phyloP scores from a whole-genome alignment of 2,797 vertebrate species.

The Trachurus trachurus region DNA sequence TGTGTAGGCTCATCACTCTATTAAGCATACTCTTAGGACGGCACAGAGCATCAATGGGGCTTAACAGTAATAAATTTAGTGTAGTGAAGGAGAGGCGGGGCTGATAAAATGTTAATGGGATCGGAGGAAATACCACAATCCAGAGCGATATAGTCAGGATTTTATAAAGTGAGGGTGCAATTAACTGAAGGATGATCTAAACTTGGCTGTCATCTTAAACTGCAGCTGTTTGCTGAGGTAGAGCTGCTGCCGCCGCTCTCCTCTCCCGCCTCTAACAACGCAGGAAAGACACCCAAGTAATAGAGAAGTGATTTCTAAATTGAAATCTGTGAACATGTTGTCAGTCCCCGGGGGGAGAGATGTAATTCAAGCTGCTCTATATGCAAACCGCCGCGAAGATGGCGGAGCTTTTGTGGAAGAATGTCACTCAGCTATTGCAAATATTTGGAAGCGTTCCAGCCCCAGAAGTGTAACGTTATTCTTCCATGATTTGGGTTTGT shows the following conservation, averaged over 20 bases:
- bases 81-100: constrained; percentile 23
- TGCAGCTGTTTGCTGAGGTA: neutral
- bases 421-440: neutral
- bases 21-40: constrained; percentile 14
- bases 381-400: neutral
- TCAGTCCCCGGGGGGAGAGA: neutral
- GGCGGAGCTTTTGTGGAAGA: neutral
- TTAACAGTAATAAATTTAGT: neutral
- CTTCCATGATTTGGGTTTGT: constrained; percentile 4
- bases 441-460: neutral
- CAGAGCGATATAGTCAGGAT: neutral
- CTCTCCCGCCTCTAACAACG: neutral
- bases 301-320: neutral
- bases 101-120: constrained; percentile 34
- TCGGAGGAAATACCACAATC: constrained; percentile 14
- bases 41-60: constrained; percentile 2
- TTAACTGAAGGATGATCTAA: constrained; percentile 1
- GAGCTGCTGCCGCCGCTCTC: neutral
- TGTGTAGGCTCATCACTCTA: constrained; percentile 15
- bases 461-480: neutral
- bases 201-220: neutral
- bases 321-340: constrained; percentile 7
- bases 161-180: neutral
- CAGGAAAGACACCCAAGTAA: constrained; percentile 1
- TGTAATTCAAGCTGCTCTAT: neutral